Conservation (phyloP, 2,113 vertebrate species). For the Chaetodon auriga region DNA sequence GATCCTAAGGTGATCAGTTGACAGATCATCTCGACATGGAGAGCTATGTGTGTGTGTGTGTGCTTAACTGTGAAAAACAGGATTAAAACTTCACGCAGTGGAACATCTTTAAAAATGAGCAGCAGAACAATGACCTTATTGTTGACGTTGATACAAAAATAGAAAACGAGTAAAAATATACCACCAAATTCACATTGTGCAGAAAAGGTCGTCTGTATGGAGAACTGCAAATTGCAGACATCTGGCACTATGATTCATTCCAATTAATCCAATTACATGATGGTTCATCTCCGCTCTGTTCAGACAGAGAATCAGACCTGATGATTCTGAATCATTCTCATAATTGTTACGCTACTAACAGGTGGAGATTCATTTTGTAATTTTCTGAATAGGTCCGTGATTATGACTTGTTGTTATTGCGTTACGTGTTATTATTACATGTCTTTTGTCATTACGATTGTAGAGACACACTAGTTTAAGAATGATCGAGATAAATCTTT, state of each 20-base stretch:
- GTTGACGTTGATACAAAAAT: not conserved
- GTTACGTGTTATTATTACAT: not conserved
- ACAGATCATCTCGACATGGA: no score
- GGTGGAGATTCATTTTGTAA: constrained; percentile 10
- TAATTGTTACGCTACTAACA: not conserved
- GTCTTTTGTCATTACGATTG: not conserved
- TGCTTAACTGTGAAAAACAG: not conserved
- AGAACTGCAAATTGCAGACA: constrained; percentile 44
- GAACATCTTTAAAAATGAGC: not conserved
- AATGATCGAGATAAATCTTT: constrained; percentile 54
- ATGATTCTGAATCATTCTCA: constrained; percentile 44
- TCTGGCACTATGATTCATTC: constrained; percentile 49
- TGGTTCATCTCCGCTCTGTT: constrained; percentile 12
- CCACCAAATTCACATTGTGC: not conserved
- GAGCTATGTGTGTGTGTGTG: no score
- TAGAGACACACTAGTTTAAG: constrained; percentile 36
- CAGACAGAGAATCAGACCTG: constrained; percentile 13
- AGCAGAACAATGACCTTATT: not conserved
- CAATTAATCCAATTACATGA: constrained; percentile 57
- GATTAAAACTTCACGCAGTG: not conserved
- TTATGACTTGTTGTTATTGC: not conserved
- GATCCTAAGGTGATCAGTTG: no score
- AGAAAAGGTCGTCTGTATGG: constrained; percentile 5
- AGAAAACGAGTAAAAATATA: not conserved
- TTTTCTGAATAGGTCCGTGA: not conserved